Base-by-base conservation (phyloP, 2,888 invertebrate species). In the Stegana nigrithorax region DNA sequence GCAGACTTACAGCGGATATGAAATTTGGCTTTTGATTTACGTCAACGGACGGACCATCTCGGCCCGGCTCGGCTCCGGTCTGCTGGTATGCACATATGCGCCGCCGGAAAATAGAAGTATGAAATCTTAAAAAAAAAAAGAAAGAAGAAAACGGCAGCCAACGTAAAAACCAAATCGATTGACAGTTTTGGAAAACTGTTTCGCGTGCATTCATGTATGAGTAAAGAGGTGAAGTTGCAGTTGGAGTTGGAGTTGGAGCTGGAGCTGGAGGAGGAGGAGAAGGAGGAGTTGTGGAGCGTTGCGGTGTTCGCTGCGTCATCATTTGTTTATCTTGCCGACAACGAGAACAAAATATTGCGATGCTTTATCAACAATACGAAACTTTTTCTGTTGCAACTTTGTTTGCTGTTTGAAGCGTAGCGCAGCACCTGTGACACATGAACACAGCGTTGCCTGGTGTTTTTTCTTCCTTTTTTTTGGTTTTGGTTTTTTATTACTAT, bases 1-100 rank as follows among this genome's bases (percentile, higher is more conserved):
- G 70, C 69, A 69, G 75, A 78, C 78, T 81, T 81, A 81, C 80
- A 80, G 61, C 74, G 78, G 78, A 80, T 78, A 80, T 76, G 73
- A 75, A 77, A 70, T 79, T 73, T 73, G 73, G 69, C 73, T 73
- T 73, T 72, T 80, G 78, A 81, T 78, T 78, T 79, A 77, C 75
- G 75, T 73, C 70, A 71, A 72, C 60, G 57, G 62, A 69, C 64
- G 68, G 64, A 55, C 59, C 8, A n/a, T 12, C n/a, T 14, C 42
- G 17, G n/a, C n/a, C n/a, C n/a, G n/a, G n/a, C n/a, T n/a, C n/a
- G n/a, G n/a, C n/a, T n/a, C n/a, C n/a, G n/a, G n/a, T n/a, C n/a
- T 36, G 36, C 2, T 36, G 5, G 10, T 36, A 8, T n/a, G n/a
- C n/a, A n/a, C n/a, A n/a, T n/a, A n/a, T n/a, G 10, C 10, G 36